Conservation (phyloP, 2,113 vertebrate species). For the Gavia stellata region DNA sequence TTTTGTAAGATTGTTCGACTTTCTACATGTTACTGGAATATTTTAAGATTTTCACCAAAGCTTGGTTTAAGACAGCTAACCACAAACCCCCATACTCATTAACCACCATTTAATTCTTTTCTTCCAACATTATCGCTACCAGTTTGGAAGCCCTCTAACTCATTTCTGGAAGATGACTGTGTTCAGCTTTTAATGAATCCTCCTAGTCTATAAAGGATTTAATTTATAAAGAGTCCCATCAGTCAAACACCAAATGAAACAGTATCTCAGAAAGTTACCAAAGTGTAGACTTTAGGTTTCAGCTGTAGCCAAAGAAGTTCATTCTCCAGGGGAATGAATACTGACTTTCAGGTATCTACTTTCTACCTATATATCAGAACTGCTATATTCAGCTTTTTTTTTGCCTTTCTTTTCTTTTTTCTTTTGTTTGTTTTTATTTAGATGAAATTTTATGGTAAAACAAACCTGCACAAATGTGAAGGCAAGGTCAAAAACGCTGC, state of each 20-base stretch:
- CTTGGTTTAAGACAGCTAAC: not conserved
- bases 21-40: not conserved
- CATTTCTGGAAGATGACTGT: not conserved
- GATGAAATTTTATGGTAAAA: not conserved
- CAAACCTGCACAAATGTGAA: not conserved
- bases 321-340: not conserved
- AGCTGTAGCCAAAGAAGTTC: not conserved
- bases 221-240: not conserved
- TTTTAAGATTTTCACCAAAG: not conserved
- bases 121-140: not conserved
- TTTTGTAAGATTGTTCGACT: not conserved
- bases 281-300: not conserved
- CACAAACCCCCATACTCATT: not conserved
- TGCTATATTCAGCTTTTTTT: not conserved
- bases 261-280: not conserved
- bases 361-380: not conserved
- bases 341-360: not conserved
- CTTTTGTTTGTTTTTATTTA: not conserved
- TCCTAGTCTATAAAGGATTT: not conserved
- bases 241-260: not conserved
- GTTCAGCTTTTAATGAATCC: not conserved
- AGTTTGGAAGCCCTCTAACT: not conserved
- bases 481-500: not conserved
- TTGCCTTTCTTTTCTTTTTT: too few relatives aligned
- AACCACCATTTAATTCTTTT: not conserved